phyloP scores from a whole-genome alignment of 2,888 invertebrate genomes.

The Elgonia sp. region DNA sequence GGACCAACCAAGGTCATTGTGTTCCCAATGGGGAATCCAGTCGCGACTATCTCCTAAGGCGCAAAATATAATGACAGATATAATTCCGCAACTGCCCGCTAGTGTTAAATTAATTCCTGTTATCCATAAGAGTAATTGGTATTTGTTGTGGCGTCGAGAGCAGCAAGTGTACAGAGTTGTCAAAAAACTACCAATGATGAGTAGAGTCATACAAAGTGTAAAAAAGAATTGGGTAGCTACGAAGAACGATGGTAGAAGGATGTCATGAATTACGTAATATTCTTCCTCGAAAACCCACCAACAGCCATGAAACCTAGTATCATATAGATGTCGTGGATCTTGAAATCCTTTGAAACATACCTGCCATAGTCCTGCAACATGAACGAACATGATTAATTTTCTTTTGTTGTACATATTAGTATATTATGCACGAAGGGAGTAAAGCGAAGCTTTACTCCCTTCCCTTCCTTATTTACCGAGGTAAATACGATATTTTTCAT shows the following conservation, averaged over 20 bases:
- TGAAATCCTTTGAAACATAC: conserved; percentile 96
- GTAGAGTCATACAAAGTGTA: conserved; percentile 94
- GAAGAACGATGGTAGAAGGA: conserved; percentile 96
- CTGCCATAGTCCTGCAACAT: conserved; percentile 95
- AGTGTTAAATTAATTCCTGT: conserved; percentile 92
- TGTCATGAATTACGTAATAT: conserved; percentile 97
- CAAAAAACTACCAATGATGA: conserved; percentile 92
- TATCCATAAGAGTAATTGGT: conserved; percentile 91
- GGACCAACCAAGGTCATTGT: conserved; percentile 98
- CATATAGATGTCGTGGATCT: conserved; percentile 95
- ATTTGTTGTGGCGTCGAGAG: conserved; percentile 92
- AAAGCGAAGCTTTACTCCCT: no score
- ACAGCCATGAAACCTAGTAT: conserved; percentile 94
- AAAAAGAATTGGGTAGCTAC: conserved; percentile 97
- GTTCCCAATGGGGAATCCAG: conserved; percentile 98
- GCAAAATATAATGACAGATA: conserved; percentile 96
- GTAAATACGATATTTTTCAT: no score
- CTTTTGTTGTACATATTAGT: no score
- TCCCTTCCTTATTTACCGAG: no score
- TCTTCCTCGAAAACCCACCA: conserved; percentile 99
- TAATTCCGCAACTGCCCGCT: conserved; percentile 93
- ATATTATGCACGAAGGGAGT: no score
- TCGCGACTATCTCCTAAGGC: conserved; percentile 96
- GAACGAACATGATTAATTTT: neutral
- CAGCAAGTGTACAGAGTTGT: conserved; percentile 92